Evolutionary conservation across 2,888 invertebrate species (phyloP).

Genomic region (Cephus spinipes): DNA sequence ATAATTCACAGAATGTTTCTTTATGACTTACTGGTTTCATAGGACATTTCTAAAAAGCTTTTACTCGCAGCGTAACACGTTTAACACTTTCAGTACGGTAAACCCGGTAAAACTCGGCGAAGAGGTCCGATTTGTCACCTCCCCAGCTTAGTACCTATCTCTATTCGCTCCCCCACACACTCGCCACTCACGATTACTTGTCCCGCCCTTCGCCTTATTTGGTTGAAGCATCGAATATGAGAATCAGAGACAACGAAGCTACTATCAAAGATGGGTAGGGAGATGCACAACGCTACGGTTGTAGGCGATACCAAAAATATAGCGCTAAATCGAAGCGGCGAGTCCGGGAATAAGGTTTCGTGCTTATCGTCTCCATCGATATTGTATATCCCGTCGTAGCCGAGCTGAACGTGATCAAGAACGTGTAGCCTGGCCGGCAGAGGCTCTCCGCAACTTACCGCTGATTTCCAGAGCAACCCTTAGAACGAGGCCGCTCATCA

Average conservation of each 20-base stretch:
- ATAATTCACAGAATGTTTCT: background rate
- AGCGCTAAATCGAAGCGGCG: no score
- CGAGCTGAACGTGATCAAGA: no score
- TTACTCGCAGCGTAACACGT: background rate
- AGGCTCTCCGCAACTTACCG: no score
- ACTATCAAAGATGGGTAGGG: no score
- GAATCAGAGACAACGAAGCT: background rate
- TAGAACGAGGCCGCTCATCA: no score
- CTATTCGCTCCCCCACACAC: conserved; percentile 21
- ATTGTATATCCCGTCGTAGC: no score
- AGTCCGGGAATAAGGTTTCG: no score
- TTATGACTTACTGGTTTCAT: conserved; percentile 57
- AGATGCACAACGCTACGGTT: no score
- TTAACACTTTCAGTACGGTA: background rate
- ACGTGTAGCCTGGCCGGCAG: no score
- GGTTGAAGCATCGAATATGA: conserved; percentile 30
- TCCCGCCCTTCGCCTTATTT: conserved; percentile 62
- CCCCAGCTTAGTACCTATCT: conserved; percentile 2
- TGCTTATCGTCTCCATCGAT: no score
- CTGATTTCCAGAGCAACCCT: no score
- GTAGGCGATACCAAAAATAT: no score
- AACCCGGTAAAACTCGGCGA: conserved; percentile 21
- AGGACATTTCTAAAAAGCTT: conserved; percentile 50
- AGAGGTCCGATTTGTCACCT: conserved; percentile 23
- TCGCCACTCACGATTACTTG: conserved; percentile 37